Conservation (phyloP, 2,888 invertebrate genomes). For the Scaptomyza flava region DNA sequence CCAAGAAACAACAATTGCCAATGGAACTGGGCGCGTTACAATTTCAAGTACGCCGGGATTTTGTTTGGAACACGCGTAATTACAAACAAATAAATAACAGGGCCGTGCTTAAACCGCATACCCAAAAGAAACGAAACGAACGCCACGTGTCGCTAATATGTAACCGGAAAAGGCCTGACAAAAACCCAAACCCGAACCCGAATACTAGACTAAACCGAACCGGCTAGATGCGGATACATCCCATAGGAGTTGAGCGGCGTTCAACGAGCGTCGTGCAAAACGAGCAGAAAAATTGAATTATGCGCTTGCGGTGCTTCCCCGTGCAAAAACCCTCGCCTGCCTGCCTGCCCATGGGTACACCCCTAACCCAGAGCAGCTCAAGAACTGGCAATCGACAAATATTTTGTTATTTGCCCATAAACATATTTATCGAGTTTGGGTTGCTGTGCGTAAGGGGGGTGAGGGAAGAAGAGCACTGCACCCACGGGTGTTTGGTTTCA, state of each 20-base stretch:
- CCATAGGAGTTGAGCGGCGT: conserved; percentile 68
- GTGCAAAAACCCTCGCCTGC: not conserved
- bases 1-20: conserved; percentile 8
- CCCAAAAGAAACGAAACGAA: conserved; percentile 9
- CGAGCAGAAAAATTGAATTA: conserved; percentile 83
- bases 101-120: conserved; percentile 59
- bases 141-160: conserved; percentile 76
- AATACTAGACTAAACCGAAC: conserved; percentile 1
- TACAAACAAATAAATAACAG: conserved; percentile 81
- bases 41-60: conserved; percentile 73
- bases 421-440: conserved; percentile 78
- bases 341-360: not conserved
- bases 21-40: conserved; percentile 45
- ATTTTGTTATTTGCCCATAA: conserved; percentile 80
- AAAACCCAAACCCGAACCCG: not conserved
- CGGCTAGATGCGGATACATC: conserved; percentile 16
- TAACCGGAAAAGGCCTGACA: conserved; percentile 16
- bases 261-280: conserved; percentile 73
- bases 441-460: conserved; percentile 34
- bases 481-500: conserved; percentile 80
- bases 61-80: conserved; percentile 80
- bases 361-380: conserved; percentile 13
- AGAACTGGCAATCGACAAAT: conserved; percentile 81
- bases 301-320: conserved; percentile 81
- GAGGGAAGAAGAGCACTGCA: conserved; percentile 41